phyloP scores from a whole-genome alignment of 2,888 invertebrate species.

The Melanotus villosus region DNA sequence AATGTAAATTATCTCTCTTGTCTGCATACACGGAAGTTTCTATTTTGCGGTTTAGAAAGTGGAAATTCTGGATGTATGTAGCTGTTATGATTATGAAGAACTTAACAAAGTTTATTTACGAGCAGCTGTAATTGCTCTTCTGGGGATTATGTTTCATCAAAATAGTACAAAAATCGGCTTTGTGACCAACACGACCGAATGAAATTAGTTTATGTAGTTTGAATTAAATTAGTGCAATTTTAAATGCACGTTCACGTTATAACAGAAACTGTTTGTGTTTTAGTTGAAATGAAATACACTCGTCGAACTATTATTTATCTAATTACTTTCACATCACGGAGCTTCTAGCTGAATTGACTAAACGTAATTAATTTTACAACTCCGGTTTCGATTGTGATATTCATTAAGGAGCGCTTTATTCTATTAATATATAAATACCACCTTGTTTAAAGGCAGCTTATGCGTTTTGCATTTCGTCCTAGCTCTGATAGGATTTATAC shows the following conservation, averaged over 20 bases:
- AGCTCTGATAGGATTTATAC: too few species aligned
- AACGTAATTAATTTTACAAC: neutral
- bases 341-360: neutral
- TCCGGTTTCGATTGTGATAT: neutral
- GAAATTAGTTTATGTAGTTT: too few species aligned
- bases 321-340: conserved; percentile 5
- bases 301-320: conserved; percentile 13
- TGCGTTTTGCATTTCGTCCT: too few species aligned
- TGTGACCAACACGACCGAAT: too few species aligned
- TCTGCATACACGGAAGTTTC: neutral
- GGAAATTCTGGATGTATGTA: neutral
- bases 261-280: neutral
- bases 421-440: too few species aligned
- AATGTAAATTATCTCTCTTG: neutral
- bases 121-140: neutral
- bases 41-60: neutral
- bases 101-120: neutral
- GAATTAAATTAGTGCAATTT: neutral
- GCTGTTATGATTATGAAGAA: neutral
- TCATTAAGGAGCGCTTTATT: too few species aligned
- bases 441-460: too few species aligned
- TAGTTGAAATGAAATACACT: neutral
- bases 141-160: neutral
- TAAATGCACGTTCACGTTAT: neutral
- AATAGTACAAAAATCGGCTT: neutral